A percentile compares a stretch with the other conserved stretches of the same genome.
Conservation (phyloP, 2,113 vertebrate genomes). For the Mesitornis unicolor region DNA sequence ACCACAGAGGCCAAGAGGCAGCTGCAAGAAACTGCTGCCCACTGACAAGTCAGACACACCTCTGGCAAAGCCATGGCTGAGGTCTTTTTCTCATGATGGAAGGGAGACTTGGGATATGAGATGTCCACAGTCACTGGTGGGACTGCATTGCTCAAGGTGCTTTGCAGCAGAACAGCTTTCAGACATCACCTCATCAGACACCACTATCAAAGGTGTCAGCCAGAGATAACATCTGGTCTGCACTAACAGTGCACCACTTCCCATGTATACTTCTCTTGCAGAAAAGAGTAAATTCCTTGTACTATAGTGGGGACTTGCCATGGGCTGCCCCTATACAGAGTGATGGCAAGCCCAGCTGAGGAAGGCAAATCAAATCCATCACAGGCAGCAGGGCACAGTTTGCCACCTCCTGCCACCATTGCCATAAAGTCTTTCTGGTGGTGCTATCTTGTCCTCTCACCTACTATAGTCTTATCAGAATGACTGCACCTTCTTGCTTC, state of each 20-base stretch:
- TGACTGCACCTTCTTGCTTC: neutral
- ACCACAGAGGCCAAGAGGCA: neutral
- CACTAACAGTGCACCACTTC: neutral
- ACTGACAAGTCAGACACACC: neutral
- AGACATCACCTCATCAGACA: neutral
- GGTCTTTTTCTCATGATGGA: neutral
- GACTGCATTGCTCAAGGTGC: neutral
- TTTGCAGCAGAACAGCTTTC: neutral
- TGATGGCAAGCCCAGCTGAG: neutral
- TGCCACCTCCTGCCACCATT: neutral
- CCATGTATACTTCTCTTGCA: neutral
- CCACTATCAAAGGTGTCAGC: neutral
- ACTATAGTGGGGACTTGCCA: neutral
- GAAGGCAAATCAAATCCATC: neutral
- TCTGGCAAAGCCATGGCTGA: neutral
- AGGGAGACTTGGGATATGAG: neutral
- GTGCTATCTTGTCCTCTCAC: neutral
- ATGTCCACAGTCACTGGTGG: fast-evolving
- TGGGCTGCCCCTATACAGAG: neutral
- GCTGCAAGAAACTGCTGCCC: neutral
- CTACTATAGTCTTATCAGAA: neutral
- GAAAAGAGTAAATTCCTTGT: neutral
- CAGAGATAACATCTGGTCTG: neutral
- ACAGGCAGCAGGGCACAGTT: neutral
- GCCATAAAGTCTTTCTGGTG: neutral